phyloP scores from a whole-genome alignment of 2,888 invertebrate species.

The Cataglyphis rosenhaueri region DNA sequence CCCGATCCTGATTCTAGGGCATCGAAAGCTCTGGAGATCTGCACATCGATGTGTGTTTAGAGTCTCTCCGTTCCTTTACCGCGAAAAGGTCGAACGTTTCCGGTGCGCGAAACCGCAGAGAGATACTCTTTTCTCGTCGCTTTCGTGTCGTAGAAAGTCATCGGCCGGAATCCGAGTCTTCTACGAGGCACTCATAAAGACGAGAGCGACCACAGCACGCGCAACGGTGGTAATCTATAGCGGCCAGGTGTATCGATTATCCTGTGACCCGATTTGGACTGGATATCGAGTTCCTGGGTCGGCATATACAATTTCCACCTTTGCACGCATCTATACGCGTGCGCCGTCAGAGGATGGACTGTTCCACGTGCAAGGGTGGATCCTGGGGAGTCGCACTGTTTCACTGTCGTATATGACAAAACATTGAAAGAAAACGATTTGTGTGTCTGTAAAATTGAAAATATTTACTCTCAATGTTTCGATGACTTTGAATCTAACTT shows the following conservation, averaged over 20 bases:
- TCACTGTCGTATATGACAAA: too few relatives aligned
- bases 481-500: too few relatives aligned
- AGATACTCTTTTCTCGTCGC: background rate
- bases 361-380: conserved; percentile 45
- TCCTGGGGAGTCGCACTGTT: background rate
- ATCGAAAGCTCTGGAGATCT: background rate
- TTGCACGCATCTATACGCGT: conserved; percentile 44
- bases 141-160: conserved; percentile 14
- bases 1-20: background rate
- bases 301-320: conserved; percentile 54
- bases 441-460: too few relatives aligned
- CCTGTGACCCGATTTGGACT: conserved; percentile 74
- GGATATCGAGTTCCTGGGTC: conserved; percentile 67
- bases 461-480: too few relatives aligned
- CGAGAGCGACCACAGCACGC: background rate
- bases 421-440: too few relatives aligned
- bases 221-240: conserved; percentile 30
- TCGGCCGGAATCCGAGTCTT: background rate
- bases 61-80: background rate
- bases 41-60: background rate
- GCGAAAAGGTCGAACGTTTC: background rate
- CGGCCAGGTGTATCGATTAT: conserved; percentile 72
- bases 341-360: conserved; percentile 46
- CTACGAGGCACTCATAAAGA: background rate
- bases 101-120: background rate